Conservation (phyloP, 2,113 vertebrate genomes). For the Tylochromis polylepis region DNA sequence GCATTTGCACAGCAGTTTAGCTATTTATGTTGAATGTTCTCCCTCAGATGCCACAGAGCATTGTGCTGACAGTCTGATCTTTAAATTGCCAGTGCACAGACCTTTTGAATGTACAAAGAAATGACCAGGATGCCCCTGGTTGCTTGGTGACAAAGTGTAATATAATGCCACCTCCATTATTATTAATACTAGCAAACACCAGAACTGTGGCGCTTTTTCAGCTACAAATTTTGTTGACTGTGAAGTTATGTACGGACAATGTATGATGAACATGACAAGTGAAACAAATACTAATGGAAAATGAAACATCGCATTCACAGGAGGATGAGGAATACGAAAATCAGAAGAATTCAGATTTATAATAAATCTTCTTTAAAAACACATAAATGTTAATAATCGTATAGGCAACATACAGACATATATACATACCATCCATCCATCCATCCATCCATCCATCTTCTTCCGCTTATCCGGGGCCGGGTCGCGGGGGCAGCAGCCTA, state of each 20-base stretch:
- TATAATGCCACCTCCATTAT: not conserved
- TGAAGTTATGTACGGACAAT: not conserved
- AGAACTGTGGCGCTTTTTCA: rapidly evolving
- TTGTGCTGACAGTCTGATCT: not conserved
- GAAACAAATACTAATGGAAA: not conserved
- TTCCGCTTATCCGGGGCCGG: too few relatives aligned
- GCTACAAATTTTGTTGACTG: rapidly evolving
- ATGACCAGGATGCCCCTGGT: not conserved
- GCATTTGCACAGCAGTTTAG: not conserved
- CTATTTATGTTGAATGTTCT: not conserved
- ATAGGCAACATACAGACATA: not conserved
- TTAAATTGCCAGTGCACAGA: not conserved
- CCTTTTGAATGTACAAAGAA: not conserved
- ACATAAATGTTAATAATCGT: not conserved
- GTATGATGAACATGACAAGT: not conserved
- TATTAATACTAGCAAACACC: not conserved
- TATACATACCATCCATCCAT: too few relatives aligned
- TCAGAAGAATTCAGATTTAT: not conserved
- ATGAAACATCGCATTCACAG: not conserved
- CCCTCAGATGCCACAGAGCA: not conserved
- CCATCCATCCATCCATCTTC: too few relatives aligned
- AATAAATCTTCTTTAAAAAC: not conserved
- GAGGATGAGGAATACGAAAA: not conserved
- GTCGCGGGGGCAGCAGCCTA: too few relatives aligned
- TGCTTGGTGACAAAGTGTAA: not conserved